Percentiles rank a stretch among this genome's conserved stretches.
Evolutionary conservation across 2,797 vertebrate species (phyloP).

Genomic region (Philypnodon macrostomus): DNA sequence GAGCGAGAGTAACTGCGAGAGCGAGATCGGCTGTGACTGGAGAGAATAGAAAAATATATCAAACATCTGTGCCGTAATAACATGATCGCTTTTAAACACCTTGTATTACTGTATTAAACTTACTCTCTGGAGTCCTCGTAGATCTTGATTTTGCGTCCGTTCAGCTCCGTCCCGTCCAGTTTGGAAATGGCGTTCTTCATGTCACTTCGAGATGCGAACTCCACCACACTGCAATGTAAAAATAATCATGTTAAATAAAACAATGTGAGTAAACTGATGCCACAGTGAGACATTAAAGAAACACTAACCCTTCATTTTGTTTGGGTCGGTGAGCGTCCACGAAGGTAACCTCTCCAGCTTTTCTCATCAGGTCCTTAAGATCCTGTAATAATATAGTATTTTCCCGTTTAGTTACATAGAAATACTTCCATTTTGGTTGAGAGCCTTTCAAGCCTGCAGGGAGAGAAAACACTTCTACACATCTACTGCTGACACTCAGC

Average conservation of each 20-base stretch:
- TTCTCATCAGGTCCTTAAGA: constrained; percentile 94
- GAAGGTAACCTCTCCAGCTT: constrained; percentile 92
- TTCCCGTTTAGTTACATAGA: constrained; percentile 55
- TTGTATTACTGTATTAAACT: not conserved
- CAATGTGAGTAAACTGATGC: no score
- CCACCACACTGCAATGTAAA: constrained; percentile 81
- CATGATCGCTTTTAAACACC: no score
- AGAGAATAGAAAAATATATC: not conserved
- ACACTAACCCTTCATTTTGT: constrained; percentile 87
- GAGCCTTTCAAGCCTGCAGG: constrained; percentile 62
- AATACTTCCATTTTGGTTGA: constrained; percentile 17
- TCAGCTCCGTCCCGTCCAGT: constrained; percentile 88
- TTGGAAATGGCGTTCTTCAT: constrained; percentile 93
- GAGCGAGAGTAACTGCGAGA: constrained; percentile 84
- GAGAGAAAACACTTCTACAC: constrained; percentile 52
- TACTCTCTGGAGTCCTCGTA: constrained; percentile 89
- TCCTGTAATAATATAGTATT: constrained; percentile 77
- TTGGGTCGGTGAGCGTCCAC: constrained; percentile 93
- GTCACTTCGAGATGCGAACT: constrained; percentile 90
- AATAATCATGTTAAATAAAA: not conserved
- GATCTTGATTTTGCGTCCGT: constrained; percentile 89
- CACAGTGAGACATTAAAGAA: not conserved
- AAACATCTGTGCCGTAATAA: no score
- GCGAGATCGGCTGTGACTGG: constrained; percentile 79
- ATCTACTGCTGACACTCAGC: constrained; percentile 43